phyloP scores from a whole-genome alignment of 2,888 invertebrate genomes.

The Mamestra brassicae region DNA sequence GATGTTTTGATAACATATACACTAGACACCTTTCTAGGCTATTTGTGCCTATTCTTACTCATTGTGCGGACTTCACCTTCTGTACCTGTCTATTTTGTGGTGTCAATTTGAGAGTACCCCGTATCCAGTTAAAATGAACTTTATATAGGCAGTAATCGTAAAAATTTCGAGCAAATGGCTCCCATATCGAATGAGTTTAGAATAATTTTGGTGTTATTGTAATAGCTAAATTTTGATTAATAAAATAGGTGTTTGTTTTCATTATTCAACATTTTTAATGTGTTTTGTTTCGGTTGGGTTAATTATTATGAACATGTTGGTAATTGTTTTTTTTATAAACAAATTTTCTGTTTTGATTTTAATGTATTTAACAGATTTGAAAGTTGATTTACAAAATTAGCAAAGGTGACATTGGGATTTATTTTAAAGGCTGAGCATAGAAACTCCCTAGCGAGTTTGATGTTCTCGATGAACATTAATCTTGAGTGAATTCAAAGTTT shows the following conservation, averaged over 20 bases:
- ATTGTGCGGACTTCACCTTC: not conserved
- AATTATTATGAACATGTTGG: conserved; percentile 2
- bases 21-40: no score
- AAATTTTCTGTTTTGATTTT: not conserved
- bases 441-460: not conserved
- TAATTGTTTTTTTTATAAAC: not conserved
- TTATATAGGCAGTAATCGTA: conserved; percentile 16
- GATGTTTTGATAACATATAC: no score
- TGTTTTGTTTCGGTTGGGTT: conserved; percentile 16
- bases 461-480: not conserved
- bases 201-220: conserved; percentile 31
- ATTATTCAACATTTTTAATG: conserved; percentile 12
- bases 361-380: no score
- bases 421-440: no score
- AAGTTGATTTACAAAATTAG: not conserved
- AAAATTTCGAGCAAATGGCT: conserved; percentile 40
- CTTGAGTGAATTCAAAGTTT: not conserved
- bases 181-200: conserved; percentile 40
- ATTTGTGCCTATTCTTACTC: not conserved
- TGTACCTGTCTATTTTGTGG: not conserved
- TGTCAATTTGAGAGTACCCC: not conserved
- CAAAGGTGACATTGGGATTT: not conserved
- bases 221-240: conserved; percentile 27
- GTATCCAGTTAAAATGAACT: conserved; percentile 28
- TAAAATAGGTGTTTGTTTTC: conserved; percentile 27